phyloP scores from a whole-genome alignment of 2,113 vertebrate species.

The Anolis carolinensis region DNA sequence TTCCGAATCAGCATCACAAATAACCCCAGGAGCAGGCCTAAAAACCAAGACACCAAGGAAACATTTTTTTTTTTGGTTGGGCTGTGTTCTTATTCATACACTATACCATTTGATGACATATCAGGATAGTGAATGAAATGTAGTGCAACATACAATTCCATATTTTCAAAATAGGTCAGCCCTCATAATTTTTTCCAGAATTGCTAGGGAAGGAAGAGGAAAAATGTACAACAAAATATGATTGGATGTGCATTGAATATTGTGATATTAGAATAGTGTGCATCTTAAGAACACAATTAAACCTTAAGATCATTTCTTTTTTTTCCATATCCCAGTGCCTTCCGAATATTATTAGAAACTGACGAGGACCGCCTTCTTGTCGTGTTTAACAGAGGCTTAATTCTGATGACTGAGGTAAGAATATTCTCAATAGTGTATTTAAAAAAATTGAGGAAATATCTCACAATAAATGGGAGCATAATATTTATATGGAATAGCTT shows the following conservation, averaged over 20 bases:
- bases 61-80: no score
- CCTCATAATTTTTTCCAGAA: neutral
- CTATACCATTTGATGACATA: neutral
- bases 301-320: neutral
- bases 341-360: slow-evolving; percentile 97
- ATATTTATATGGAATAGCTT: neutral
- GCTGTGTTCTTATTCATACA: no score
- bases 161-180: neutral
- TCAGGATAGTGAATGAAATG: neutral
- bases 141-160: neutral
- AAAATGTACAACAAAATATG: neutral
- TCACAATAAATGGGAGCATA: neutral
- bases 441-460: neutral
- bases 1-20: no score
- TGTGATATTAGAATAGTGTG: neutral
- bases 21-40: no score
- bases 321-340: slow-evolving; percentile 84
- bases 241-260: neutral
- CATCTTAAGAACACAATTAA: neutral
- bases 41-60: no score
- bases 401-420: slow-evolving; percentile 97
- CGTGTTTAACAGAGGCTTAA: slow-evolving; percentile 96
- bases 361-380: slow-evolving; percentile 98
- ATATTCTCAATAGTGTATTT: slow-evolving; percentile 9
- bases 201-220: neutral